phyloP scores from a whole-genome alignment of 2,888 invertebrate species.

The Aphodius granarius region DNA sequence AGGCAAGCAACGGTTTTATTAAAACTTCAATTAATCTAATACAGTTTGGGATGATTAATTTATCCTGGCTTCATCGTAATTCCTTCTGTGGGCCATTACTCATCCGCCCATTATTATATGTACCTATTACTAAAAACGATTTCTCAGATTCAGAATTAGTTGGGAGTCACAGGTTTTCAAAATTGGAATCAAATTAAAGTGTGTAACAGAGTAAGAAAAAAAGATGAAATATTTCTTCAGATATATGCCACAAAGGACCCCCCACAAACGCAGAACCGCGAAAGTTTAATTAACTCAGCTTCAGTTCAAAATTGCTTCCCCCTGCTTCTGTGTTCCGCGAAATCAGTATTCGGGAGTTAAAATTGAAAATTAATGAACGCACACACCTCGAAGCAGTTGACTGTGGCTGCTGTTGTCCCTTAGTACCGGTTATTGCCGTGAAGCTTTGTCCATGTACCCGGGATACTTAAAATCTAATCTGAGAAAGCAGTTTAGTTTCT shows the following conservation, averaged over 20 bases:
- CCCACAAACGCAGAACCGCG: background rate
- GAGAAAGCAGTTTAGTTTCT: conserved; percentile 21
- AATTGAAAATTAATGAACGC: conserved; percentile 12
- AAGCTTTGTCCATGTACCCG: background rate
- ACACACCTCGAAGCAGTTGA: background rate
- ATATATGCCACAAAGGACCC: too few relatives aligned
- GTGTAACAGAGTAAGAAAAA: too few relatives aligned
- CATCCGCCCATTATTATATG: background rate
- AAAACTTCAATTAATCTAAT: background rate
- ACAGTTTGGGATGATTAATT: background rate
- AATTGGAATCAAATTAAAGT: too few relatives aligned
- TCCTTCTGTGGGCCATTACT: background rate
- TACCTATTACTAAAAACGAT: background rate
- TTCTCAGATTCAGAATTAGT: background rate
- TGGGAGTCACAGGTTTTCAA: too few relatives aligned
- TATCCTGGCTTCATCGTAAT: background rate
- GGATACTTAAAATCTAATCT: conserved; percentile 27
- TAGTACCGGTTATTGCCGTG: background rate
- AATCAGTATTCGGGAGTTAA: conserved; percentile 1
- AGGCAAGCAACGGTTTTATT: background rate
- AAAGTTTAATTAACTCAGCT: background rate
- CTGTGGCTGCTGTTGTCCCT: conserved; percentile 4
- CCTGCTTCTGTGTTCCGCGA: background rate
- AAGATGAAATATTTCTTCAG: too few relatives aligned
- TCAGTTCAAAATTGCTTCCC: background rate